These are phyloP conservation scores for Percopsis omiscomaycus DNA, from an alignment of 2,797 vertebrate genomes.

Conservation along the genomic window DNA sequence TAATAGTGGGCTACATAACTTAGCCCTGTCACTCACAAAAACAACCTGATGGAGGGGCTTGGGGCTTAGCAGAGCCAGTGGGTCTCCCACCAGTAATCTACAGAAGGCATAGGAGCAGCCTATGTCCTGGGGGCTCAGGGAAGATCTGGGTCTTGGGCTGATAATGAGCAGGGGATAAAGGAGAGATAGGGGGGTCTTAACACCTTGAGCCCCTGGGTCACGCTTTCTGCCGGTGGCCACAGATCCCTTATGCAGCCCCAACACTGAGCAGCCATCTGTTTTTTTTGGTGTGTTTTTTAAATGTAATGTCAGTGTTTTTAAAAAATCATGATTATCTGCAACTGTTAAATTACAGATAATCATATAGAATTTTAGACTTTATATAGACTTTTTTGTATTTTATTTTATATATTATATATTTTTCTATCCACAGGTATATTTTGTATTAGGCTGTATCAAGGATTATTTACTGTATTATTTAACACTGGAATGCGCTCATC, in stretches of 20 bases:
- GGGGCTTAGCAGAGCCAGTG: slow-evolving; percentile 44
- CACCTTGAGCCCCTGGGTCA: slow-evolving; percentile 70
- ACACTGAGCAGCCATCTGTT: slow-evolving; percentile 22
- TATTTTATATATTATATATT: too few species aligned
- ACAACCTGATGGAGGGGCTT: slow-evolving; percentile 42
- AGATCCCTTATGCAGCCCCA: slow-evolving; percentile 25
- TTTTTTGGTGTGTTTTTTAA: background rate
- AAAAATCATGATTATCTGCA: too few species aligned
- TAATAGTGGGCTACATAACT: slow-evolving; percentile 4
- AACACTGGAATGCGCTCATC: background rate
- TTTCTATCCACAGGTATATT: too few species aligned
- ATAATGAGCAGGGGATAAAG: slow-evolving; percentile 78
- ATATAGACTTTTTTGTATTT: too few species aligned
- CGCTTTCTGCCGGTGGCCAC: slow-evolving; percentile 63
- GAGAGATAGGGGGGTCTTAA: slow-evolving; percentile 78
- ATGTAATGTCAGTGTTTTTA: too few species aligned
- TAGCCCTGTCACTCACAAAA: slow-evolving; percentile 15
- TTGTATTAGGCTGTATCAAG: too few species aligned
- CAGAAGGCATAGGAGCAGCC: slow-evolving; percentile 31
- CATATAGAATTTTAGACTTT: too few species aligned
- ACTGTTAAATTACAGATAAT: too few species aligned
- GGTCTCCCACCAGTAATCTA: slow-evolving; percentile 63
- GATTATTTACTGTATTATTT: background rate
- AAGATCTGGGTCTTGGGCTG: slow-evolving; percentile 63
- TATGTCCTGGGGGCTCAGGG: slow-evolving; percentile 53